Base-by-base conservation (phyloP, 2,888 invertebrate species). In the Phyllotreta striolata region DNA sequence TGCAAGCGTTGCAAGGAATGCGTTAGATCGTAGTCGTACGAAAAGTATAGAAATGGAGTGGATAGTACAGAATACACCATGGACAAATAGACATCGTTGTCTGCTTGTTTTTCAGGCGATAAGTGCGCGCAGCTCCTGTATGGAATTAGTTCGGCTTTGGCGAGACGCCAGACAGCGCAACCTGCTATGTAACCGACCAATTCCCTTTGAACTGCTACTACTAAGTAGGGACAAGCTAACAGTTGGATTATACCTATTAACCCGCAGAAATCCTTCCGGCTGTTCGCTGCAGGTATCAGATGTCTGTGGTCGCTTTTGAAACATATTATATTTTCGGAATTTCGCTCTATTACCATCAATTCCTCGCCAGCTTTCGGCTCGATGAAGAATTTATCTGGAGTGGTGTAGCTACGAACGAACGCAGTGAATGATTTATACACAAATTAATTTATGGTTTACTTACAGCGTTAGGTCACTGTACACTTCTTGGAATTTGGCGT, bases 21-120 rank as follows among this genome's bases (percentile, higher is more conserved):
- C 24, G 95, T 95, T 60, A 99, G 82, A 82, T 99, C 98, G 77
- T 95, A 95, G 1, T 93, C 91, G 75, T 95, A 93, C 10, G 96
- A 97, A 83, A 95, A 98, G 83, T 97, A 99, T 73, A 93, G 93
- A 74, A 90, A 89, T 0, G 95, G 94, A 1, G 93, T 92, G 41
- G 89, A 88, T 58, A 99, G 83, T 0, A 94, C 91, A 63, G 86
- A 85, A 63, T 92, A 90, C 8, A 98, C 78, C 94, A 99, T 93
- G 5, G 87, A 86, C 74, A 96, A 83, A 78, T 98, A 98, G 4
- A 86, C 85, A 66, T 86, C 87, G 82, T 98, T 96, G 79, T 93
- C 91, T 69, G 90, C 87, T 76, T 87, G 86, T 85, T 95, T 94
- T 79, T 90, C 89, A 69, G 88, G 90, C 44, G 89, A 93, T 57